Evolutionary conservation across 2,888 invertebrate genomes (phyloP), one percentile per base, ranked within the genome.

Genomic region (Mythimna albipuncta): DNA sequence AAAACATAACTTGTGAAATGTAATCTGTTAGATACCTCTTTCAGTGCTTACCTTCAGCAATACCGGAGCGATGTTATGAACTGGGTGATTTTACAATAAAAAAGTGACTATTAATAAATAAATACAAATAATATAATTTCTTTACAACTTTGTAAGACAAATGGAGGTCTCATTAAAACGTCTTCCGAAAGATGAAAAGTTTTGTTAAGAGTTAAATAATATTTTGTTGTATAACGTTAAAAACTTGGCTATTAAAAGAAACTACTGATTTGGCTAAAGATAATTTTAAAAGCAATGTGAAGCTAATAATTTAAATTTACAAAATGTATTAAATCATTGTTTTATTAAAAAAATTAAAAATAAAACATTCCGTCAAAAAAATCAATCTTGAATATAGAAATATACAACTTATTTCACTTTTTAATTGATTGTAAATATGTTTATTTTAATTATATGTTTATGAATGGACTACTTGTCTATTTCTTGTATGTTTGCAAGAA

Each of bases 401-500:
- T 44, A 38, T 57, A 16, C 32, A 38, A 32, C 41, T 38, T 21
- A 67, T 69, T 64, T 76, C 59, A 44, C 21, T 32, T 76, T 44
- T 6, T 38, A 71, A n/a, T n/a, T 52, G 19, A 67, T 67, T 57
- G 7, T 57, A 64, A 69, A 52, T 55, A 21, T 41, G 5, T 19
- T 62, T 59, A 64, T 63, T 50, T 68, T 44, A 26, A 59, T 69
- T 77, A 50, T 32, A 71, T 71, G 70, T 73, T 68, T 64, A 69
- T 82, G 72, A 76, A 83, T 83, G 11, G 79, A 63, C 71, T 76
- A 82, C 83, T 86, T 86, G 75, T 83, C 73, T 81, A 38, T 77
- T 69, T 82, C 85, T 86, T 86, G 83, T 76, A 78, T 10, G 69
- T 19, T 72, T 80, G 83, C 77, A 86, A 86, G 85, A 86, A 74